Base-by-base conservation (phyloP, 2,888 invertebrate species). In the Nebria salina region DNA sequence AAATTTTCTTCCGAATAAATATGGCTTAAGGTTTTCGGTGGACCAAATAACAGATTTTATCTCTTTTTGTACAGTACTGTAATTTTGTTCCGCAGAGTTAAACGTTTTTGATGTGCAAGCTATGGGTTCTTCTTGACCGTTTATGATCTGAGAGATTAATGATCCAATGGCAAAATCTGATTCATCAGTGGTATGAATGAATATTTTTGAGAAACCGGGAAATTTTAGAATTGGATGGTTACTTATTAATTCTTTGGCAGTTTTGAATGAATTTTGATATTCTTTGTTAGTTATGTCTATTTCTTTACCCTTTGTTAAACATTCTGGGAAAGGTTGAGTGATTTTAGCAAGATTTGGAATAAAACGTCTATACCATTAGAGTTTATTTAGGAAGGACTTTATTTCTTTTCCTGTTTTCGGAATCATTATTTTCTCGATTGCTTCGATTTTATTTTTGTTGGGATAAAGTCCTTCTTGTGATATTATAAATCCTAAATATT, bases 351-450 rank as follows among this genome's bases (percentile, higher is more conserved):
- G 20, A 20, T 20, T 20, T 20, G 20, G 20, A 20, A 20, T 20
- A 20, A 20, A 20, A 20, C 20, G 20, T 13, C 82, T 68, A 72
- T 82, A 82, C 65, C 75, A 81, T 6, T 68, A 66, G 42, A 76
- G 25, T 15, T 82, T 76, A 68, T 77, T 77, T 70, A 83, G 72
- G 13, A 83, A 83, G 11, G 77, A 76, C 73, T 81, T 78, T 11
- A 82, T 81, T 81, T 83, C 74, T 76, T 82, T 83, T n/a, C 20
- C 7, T 0, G 77, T 83, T 65, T 80, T 83, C 25, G 83, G 82
- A 13, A 82, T 72, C 11, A 5, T 43, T 64, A 26, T 72, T 20
- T 20, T 20, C 20, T 20, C 20, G 20, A 20, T 20, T 20, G 20
- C 20, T 20, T 20, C 20, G 20, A 20, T 20, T 20, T 20, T 20